Base-by-base conservation (phyloP, 2,888 invertebrate genomes). In the Pseudoips prasinana region DNA sequence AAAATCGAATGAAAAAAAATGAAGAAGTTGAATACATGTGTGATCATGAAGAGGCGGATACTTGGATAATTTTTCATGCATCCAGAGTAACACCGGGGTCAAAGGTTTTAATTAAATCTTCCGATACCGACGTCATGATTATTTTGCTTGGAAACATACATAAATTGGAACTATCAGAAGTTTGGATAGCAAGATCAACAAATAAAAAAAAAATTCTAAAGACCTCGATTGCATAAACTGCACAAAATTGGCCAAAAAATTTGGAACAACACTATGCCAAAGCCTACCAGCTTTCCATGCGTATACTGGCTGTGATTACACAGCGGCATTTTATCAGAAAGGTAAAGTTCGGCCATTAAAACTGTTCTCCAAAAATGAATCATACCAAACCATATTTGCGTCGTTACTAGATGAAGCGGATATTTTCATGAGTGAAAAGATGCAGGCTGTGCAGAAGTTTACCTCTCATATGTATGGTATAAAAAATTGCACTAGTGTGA, bases 311-410 rank as follows among this genome's bases (percentile, higher is more conserved):
- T 43, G 45, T 33, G 39, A 50, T 32, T 46, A 46, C 29, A 45
- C 45, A 20, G 49, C 46, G 18, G 43, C 46, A 31, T 46, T 53
- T 39, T 43, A 54, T 29, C 47, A 58, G 10, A 66, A 33, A 67
- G 66, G 61, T 8, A 33, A 27, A 39, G 18, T 31, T 8, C 11
- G 22, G 8, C 27, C 23, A 19, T 64, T 51, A 39, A 36, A 62
- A 39, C n/a, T 50, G 37, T 48, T 66, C 51, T 45, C 32, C 22
- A 25, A 58, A 60, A 59, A 61, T 46, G 44, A 48, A 39, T 47
- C 24, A 25, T 58, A 46, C 37, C 64, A 65, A 55, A 57, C 14
- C 25, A 31, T 55, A 46, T 70, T 66, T 57, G 56, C 64, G 10
- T 59, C 62, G 49, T 59, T 69, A 40, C 59, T 45, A 31, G 51